phyloP scores from a whole-genome alignment of 1,140 invertebrate genomes.

The Thaumetopoea pityocampa region DNA sequence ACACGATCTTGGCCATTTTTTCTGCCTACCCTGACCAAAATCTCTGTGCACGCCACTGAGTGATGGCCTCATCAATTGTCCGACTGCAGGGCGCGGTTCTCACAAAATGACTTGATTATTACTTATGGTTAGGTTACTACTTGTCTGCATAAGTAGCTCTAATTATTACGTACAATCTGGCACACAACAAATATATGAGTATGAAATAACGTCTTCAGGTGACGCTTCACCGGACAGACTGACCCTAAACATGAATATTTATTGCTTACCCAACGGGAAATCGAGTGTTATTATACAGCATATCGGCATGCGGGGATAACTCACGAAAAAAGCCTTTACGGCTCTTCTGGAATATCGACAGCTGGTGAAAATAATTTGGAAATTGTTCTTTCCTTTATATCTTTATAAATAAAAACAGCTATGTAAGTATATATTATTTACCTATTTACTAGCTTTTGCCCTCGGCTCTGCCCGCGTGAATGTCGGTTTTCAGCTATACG shows the following conservation, averaged over 20 bases:
- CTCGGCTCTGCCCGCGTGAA: no score
- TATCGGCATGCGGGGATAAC: constrained; percentile 10
- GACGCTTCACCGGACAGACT: constrained; percentile 15
- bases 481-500: no score
- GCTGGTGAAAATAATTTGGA: constrained; percentile 7
- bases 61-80: no score
- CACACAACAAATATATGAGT: no score
- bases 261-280: constrained; percentile 17
- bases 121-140: background rate
- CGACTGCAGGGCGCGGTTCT: background rate
- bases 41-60: no score
- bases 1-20: no score
- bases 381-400: background rate
- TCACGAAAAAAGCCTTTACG: constrained; percentile 10
- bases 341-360: constrained; percentile 13
- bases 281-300: constrained; percentile 7
- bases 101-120: background rate
- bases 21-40: no score
- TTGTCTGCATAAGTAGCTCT: background rate
- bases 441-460: background rate
- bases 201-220: constrained; percentile 30
- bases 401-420: constrained; percentile 1
- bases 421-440: background rate
- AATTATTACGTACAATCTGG: constrained; percentile 27
- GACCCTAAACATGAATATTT: constrained; percentile 32